These are phyloP conservation scores for Hylia prasina DNA, from an alignment of 2,113 vertebrate species.

Conservation along the genomic window DNA sequence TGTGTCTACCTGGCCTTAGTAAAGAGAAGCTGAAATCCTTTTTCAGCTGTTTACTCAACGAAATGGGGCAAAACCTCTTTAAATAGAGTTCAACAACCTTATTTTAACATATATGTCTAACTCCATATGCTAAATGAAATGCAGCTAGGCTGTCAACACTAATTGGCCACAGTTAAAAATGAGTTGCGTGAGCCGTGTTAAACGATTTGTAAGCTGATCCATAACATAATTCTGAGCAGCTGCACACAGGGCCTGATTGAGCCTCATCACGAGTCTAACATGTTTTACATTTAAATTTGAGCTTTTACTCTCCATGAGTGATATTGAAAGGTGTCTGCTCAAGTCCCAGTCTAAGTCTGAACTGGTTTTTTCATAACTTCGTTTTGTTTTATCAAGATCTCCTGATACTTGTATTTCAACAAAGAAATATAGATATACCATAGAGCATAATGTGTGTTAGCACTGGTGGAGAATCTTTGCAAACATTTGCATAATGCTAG, in stretches of 20 bases:
- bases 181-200: neutral
- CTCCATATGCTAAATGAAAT: neutral
- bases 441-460: neutral
- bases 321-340: neutral
- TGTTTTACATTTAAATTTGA: neutral
- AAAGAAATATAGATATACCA: neutral
- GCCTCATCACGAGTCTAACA: neutral
- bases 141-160: neutral
- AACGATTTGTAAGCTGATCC: conserved; percentile 11
- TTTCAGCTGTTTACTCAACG: neutral
- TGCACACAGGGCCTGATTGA: neutral
- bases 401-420: neutral
- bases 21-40: neutral
- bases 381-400: neutral
- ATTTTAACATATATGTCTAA: neutral
- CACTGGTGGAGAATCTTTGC: neutral
- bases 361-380: neutral
- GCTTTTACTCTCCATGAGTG: neutral
- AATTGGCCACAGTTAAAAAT: conserved; percentile 7
- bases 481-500: neutral
- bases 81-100: neutral
- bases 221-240: neutral
- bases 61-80: neutral
- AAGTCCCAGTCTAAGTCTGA: neutral
- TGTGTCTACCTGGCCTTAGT: neutral